Conservation (phyloP, 2,797 vertebrate genomes). For the Channallabes apus region DNA sequence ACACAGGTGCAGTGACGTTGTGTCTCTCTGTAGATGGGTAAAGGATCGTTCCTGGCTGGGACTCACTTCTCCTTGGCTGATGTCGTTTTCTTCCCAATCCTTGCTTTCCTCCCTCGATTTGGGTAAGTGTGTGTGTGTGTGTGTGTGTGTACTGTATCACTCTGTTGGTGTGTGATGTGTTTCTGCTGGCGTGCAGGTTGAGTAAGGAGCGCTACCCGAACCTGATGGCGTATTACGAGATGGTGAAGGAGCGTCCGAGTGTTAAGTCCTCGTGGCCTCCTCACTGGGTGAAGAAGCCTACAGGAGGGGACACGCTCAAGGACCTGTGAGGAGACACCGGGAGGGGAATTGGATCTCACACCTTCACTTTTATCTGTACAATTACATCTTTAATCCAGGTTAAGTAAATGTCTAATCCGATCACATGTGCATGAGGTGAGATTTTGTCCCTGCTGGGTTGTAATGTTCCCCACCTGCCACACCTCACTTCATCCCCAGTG, state of each 20-base stretch:
- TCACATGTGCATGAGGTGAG: too few relatives aligned
- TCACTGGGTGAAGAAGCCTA: conserved; percentile 65
- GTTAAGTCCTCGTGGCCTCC: conserved; percentile 69
- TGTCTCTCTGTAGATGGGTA: conserved; percentile 32
- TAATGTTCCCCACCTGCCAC: too few relatives aligned
- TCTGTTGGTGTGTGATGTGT: neutral
- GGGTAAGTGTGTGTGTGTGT: conserved; percentile 25
- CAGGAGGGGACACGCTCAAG: conserved; percentile 53
- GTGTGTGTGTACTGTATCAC: neutral
- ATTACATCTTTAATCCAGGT: neutral
- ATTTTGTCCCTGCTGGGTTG: too few relatives aligned
- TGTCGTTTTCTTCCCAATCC: conserved; percentile 29
- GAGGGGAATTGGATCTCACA: neutral
- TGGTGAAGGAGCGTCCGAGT: conserved; percentile 70
- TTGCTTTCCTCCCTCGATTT: conserved; percentile 21
- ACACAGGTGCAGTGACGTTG: too few relatives aligned
- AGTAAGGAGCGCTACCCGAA: conserved; percentile 64
- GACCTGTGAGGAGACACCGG: conserved; percentile 59
- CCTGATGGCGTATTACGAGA: conserved; percentile 67
- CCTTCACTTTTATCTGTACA: too few relatives aligned
- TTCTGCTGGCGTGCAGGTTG: conserved; percentile 46
- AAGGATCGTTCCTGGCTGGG: conserved; percentile 36
- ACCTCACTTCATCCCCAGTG: too few relatives aligned
- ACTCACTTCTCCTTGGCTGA: conserved; percentile 45
- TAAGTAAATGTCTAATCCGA: neutral